phyloP scores from a whole-genome alignment of 2,113 vertebrate species.

The Engraulis encrasicolus region DNA sequence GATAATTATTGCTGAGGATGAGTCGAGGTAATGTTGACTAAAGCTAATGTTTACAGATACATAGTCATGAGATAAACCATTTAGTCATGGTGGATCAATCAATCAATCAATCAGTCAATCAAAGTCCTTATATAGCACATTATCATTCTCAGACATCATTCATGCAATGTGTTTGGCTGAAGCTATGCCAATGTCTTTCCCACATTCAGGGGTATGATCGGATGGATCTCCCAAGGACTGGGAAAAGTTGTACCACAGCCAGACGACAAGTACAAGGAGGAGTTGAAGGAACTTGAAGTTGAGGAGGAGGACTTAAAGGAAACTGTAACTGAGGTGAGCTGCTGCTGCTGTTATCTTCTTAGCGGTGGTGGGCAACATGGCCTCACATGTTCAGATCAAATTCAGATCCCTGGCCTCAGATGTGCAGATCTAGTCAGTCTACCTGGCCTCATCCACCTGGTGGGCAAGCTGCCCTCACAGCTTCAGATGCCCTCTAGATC shows the following conservation, averaged over 20 bases:
- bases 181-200: not conserved
- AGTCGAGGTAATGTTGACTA: constrained; percentile 40
- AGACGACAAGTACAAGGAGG: constrained; percentile 54
- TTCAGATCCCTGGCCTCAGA: no score
- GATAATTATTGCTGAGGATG: constrained; percentile 27
- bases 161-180: no score
- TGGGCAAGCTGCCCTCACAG: no score
- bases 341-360: not conserved
- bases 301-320: not conserved
- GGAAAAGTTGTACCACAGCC: constrained; percentile 88
- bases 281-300: constrained; percentile 49
- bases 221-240: constrained; percentile 84
- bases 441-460: no score
- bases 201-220: constrained; percentile 71
- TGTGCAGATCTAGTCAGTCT: no score
- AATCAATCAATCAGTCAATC: no score
- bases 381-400: no score
- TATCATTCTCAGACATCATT: no score
- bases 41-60: constrained; percentile 29
- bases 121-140: no score
- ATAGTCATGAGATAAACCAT: not conserved
- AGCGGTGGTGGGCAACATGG: not conserved
- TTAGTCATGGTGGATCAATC: no score
- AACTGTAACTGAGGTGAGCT: constrained; percentile 67
- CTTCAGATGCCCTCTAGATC: no score